Evolutionary conservation across 2,888 invertebrate species (phyloP), one percentile per base, ranked within the genome.

Genomic region (Meteorus colon): DNA sequence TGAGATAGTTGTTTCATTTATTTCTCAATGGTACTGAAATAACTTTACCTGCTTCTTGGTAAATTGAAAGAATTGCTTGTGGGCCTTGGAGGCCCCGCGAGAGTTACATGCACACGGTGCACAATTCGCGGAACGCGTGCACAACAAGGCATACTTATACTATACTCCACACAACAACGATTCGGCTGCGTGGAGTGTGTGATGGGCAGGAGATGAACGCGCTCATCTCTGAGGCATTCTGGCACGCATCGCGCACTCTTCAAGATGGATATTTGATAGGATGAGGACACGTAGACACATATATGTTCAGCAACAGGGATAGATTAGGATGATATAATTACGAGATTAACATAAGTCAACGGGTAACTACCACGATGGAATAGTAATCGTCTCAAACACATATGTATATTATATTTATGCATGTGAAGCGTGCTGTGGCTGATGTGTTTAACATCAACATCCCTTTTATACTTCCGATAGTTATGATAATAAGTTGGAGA

Each of bases 321-420:
- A 89, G 89, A 89, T 89, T 89, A 88, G 87, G 86, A 87, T 87
- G 89, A 89, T 89, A 89, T 89, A 89, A 89, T 89, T 89, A 88
- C 87, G 84, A 84, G 86, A 88, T 89, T 89, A 89, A 88, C 89
- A 89, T 89, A 89, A 89, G 89, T 89, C 88, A 88, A 84, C 86
- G 78, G 77, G 77, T 84, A 83, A 82, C 82, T 80, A 87, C 88
- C 82, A 69, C 82, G 80, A 81, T 82, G 84, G 89, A 89, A 89
- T 89, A 89, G 84, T 86, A 89, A 89, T 87, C 82, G 85, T 84
- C 29, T 6, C 27, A 24, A 87, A 88, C 87, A 87, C 86, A 84
- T 84, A 85, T 85, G 85, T 82, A 77, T 60, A 48, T 71, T 41
- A 55, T 66, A 29, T 63, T 45, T 63, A 27, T 62, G 16, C 27